Base-by-base conservation (phyloP, 1,140 invertebrate genomes). In the Zaprionus camerounensis region DNA sequence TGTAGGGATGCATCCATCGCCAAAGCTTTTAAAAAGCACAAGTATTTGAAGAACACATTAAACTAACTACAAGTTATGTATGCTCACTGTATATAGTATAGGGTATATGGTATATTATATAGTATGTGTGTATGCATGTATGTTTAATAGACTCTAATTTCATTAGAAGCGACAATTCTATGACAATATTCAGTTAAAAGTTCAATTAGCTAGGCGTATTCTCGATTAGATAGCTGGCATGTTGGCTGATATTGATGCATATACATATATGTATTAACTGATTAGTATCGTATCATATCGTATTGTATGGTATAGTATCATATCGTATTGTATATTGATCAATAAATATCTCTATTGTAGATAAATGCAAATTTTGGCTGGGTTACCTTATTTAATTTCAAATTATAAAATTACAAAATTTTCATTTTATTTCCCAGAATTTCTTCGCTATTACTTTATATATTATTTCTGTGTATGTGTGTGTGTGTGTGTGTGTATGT, bases 351-450 rank as follows among this genome's bases (percentile, higher is more conserved):
- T 74, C 41, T 81, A 44, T 73, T 81, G 82, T 88, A 88, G 84
- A 88, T 88, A 88, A 88, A 88, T 88, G 84, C 84, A 88, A 79
- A 88, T 71, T 87, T 88, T 84, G 84, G 84, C 84, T 88, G 80
- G 80, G 72, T 71, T 84, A 72, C 67, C 81, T 83, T 83, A 41
- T 56, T 15, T n/a, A 17, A 17, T 65, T 73, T 53, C n/a, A 34
- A 34, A 65, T 64, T 58, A 46, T 66, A 66, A 71, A 71, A 71
- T 66, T 71, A 61, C 13, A 46, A 59, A 74, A 61, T 36, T 49
- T 56, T 59, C 22, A 28, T 38, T 66, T 28, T 34, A 38, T 74
- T 41, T 74, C 22, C 46, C 46, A 17, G 22, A 55, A 38, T 66
- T 71, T 59, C 20, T 51, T 67, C 82, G 51, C 51, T 38, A 5